These are phyloP conservation scores for Eulemur coronatus DNA, from an alignment of 2,797 vertebrate species.

Conservation along the genomic window DNA sequence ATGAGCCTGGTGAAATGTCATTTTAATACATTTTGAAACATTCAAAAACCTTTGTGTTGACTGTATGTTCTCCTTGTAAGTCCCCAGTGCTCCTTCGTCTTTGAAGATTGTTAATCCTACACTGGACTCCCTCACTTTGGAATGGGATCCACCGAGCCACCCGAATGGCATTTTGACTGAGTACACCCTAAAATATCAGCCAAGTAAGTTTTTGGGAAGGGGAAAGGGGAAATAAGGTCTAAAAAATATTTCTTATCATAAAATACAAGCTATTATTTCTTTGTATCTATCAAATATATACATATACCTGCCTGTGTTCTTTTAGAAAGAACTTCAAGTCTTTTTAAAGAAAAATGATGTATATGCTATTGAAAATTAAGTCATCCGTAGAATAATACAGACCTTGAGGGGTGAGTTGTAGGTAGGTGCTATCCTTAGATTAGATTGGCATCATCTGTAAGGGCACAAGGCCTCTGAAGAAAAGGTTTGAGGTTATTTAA, in stretches of 20 bases:
- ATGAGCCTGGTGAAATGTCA: background rate
- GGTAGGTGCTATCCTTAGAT: background rate
- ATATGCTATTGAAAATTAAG: slow-evolving; percentile 21
- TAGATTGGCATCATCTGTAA: background rate
- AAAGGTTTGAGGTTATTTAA: background rate
- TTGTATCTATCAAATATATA: background rate
- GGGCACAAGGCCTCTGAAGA: background rate
- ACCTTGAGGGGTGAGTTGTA: background rate
- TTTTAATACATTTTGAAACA: background rate
- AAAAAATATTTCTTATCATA: background rate
- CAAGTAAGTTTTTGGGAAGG: slow-evolving; percentile 88
- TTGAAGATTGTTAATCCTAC: slow-evolving; percentile 89
- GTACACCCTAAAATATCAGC: slow-evolving; percentile 95
- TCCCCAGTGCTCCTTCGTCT: slow-evolving; percentile 91
- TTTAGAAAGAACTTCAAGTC: slow-evolving; percentile 8
- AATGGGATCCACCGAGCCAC: slow-evolving; percentile 93
- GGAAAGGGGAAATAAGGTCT: background rate
- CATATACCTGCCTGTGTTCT: background rate
- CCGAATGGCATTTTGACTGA: slow-evolving; percentile 93
- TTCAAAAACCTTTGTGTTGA: slow-evolving; percentile 54
- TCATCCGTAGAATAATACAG: background rate
- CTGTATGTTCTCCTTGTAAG: slow-evolving; percentile 82
- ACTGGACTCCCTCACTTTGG: slow-evolving; percentile 92
- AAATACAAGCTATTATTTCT: background rate
- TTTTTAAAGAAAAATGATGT: slow-evolving; percentile 30